These are phyloP conservation scores for Phrixothrix hirtus DNA, from an alignment of 2,888 invertebrate species.

Conservation along the genomic window DNA sequence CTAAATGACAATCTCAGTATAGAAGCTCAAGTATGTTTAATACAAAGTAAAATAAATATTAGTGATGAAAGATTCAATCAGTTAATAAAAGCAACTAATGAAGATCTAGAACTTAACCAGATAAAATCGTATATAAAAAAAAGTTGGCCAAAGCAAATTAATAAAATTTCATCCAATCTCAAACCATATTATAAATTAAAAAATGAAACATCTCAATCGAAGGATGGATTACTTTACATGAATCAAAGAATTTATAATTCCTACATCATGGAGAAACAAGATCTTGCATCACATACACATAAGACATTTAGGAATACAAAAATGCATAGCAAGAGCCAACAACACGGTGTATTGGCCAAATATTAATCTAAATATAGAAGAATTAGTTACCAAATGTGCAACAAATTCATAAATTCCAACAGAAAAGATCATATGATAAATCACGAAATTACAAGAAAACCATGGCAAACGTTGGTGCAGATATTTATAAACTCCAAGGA, in stretches of 20 bases:
- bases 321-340: conserved; percentile 7
- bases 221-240: too few relatives aligned
- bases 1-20: too few relatives aligned
- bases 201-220: too few relatives aligned
- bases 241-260: not conserved
- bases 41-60: too few relatives aligned
- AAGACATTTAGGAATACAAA: conserved; percentile 14
- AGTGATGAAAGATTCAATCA: too few relatives aligned
- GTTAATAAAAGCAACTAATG: too few relatives aligned
- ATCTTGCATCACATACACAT: conserved; percentile 13
- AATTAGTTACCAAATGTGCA: conserved; percentile 18
- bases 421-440: conserved; percentile 15
- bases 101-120: too few relatives aligned
- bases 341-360: conserved; percentile 20
- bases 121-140: too few relatives aligned
- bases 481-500: conserved; percentile 13
- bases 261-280: conserved; percentile 7
- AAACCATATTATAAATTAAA: too few relatives aligned
- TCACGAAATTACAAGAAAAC: conserved; percentile 12
- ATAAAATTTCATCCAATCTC: too few relatives aligned
- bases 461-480: conserved; percentile 19
- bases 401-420: conserved; percentile 4
- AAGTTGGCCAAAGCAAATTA: too few relatives aligned
- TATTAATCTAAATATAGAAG: not conserved
- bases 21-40: too few relatives aligned